These are phyloP conservation scores for Drosophila cardini DNA, from an alignment of 1,140 invertebrate genomes.

Conservation along the genomic window DNA sequence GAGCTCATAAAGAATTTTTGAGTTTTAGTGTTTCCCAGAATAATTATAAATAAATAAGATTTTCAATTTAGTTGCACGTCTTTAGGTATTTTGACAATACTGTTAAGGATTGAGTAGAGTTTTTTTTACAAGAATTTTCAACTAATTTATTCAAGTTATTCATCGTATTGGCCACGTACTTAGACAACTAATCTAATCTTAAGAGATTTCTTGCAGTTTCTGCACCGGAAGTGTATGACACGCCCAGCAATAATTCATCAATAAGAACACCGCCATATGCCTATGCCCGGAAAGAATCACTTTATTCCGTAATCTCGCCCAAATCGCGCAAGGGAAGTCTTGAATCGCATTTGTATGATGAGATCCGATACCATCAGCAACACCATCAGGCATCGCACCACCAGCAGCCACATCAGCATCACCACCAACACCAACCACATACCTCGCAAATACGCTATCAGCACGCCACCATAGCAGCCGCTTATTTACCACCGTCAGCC, in stretches of 20 bases:
- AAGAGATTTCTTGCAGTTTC: conserved; percentile 36
- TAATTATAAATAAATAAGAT: too few species aligned
- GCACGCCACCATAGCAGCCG: conserved; percentile 64
- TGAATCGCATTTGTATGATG: conserved; percentile 80
- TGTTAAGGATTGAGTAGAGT: too few species aligned
- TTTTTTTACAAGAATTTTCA: too few species aligned
- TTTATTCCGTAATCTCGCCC: conserved; percentile 75
- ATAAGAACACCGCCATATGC: conserved; percentile 71
- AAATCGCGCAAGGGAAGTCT: conserved; percentile 80
- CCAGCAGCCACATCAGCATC: conserved; percentile 36
- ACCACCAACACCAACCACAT: conserved; percentile 28
- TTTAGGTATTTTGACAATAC: too few species aligned
- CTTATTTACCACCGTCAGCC: conserved; percentile 51
- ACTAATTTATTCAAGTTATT: conserved; percentile 35
- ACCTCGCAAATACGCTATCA: conserved; percentile 40
- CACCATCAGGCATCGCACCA: conserved; percentile 42
- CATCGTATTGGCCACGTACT: background rate
- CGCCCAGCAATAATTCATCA: conserved; percentile 79
- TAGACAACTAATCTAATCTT: background rate
- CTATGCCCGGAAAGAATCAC: conserved; percentile 79
- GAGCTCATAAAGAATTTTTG: too few species aligned
- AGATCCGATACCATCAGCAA: conserved; percentile 81
- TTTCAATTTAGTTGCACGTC: too few species aligned
- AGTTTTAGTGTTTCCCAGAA: too few species aligned
- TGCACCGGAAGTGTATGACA: conserved; percentile 77